Evolutionary conservation across 2,797 vertebrate species (phyloP).

Genomic region (Phoeniculus purpureus): DNA sequence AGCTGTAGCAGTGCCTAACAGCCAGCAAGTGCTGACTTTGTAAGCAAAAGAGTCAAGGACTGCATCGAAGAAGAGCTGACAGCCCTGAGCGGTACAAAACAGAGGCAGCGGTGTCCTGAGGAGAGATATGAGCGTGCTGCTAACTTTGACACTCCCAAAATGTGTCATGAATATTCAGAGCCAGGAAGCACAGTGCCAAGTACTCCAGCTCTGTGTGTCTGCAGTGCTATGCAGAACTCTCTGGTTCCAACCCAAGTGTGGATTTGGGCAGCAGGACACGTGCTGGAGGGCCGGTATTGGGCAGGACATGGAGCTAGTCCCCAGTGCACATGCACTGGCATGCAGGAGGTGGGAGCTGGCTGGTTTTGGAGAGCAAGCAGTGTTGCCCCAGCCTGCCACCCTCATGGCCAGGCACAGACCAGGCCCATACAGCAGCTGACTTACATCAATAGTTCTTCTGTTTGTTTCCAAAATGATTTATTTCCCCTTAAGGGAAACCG

Average conservation of each 20-base stretch:
- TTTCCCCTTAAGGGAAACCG: neutral
- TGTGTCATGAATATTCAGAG: neutral
- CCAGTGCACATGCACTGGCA: rapidly evolving
- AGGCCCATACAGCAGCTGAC: neutral
- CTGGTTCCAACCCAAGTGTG: neutral
- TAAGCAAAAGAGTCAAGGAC: neutral
- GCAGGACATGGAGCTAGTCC: neutral
- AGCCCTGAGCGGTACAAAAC: neutral
- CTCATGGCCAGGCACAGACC: rapidly evolving
- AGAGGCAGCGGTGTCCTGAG: neutral
- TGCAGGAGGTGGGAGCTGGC: neutral
- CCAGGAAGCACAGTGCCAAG: neutral
- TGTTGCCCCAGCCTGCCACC: neutral
- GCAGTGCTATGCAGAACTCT: neutral
- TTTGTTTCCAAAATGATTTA: neutral
- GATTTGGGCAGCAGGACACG: neutral
- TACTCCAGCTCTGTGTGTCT: neutral
- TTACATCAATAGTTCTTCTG: neutral
- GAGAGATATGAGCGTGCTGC: neutral
- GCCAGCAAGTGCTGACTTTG: neutral
- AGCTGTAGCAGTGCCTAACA: neutral
- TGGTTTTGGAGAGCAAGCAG: neutral
- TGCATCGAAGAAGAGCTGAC: slow-evolving; percentile 2
- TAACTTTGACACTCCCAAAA: neutral
- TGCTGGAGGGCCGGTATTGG: neutral